These are phyloP conservation scores for Drosophila meridionalis DNA, from an alignment of 2,888 invertebrate species.

Conservation along the genomic window DNA sequence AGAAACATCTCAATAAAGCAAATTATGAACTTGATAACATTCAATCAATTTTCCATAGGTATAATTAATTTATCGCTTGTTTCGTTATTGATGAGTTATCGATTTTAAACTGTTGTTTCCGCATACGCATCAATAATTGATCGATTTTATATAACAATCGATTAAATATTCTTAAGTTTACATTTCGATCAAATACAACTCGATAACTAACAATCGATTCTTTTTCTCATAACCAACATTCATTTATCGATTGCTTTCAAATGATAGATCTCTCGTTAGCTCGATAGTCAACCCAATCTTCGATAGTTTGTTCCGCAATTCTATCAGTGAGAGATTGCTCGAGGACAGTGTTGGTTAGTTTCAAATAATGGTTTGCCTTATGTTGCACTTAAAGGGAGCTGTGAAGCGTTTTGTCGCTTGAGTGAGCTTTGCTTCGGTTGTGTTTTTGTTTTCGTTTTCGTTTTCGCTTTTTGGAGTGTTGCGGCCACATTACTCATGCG, in stretches of 20 bases:
- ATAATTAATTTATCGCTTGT: too few species aligned
- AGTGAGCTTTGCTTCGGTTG: constrained; percentile 5
- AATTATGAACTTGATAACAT: too few species aligned
- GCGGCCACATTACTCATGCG: constrained; percentile 76
- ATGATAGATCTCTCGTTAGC: neutral
- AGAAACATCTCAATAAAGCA: too few species aligned
- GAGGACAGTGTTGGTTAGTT: constrained; percentile 21
- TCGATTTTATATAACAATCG: neutral
- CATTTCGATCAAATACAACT: neutral
- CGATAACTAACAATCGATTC: neutral
- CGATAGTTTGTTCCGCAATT: neutral
- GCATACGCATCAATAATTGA: neutral
- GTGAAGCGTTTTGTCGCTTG: constrained; percentile 11
- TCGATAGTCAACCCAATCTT: neutral
- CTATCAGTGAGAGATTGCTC: neutral
- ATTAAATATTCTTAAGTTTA: neutral
- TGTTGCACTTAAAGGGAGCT: constrained; percentile 30
- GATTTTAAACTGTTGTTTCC: too few species aligned
- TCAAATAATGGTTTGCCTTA: constrained; percentile 18
- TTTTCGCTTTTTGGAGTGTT: constrained; percentile 9
- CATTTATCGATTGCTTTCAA: neutral
- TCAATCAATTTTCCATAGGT: too few species aligned
- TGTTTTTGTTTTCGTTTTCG: neutral
- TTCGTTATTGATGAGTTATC: too few species aligned
- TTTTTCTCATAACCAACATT: neutral